phyloP scores from a whole-genome alignment of 2,797 vertebrate genomes.

The Poecilia velifera region DNA sequence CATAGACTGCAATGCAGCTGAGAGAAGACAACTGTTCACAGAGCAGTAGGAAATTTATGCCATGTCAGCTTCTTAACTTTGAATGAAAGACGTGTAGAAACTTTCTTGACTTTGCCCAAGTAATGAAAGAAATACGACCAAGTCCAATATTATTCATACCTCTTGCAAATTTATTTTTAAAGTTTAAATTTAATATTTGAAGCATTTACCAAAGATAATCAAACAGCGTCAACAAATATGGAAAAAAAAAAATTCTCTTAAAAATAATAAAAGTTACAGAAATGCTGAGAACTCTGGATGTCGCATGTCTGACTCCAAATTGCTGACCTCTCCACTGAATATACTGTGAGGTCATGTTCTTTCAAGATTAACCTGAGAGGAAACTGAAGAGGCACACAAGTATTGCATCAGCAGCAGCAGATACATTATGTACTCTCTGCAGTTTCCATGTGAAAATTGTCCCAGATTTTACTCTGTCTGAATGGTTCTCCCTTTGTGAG shows the following conservation, averaged over 20 bases:
- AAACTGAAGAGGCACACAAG: not conserved
- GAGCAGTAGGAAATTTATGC: slow-evolving; percentile 1
- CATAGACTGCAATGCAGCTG: not conserved
- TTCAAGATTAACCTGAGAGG: not conserved
- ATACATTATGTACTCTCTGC: not conserved
- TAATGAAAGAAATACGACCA: slow-evolving; percentile 9
- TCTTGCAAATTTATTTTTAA: not conserved
- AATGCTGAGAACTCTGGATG: not conserved
- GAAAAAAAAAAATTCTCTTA: too few species aligned
- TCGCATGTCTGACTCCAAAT: not conserved
- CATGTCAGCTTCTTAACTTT: slow-evolving; percentile 5
- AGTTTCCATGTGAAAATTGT: not conserved
- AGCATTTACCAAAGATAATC: too few species aligned
- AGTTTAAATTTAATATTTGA: not conserved
- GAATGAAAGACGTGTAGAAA: not conserved
- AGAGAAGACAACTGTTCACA: not conserved
- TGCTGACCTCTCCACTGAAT: not conserved
- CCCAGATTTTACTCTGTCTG: not conserved
- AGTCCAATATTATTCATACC: not conserved
- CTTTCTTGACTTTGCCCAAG: not conserved
- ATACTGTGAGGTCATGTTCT: not conserved
- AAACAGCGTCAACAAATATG: too few species aligned
- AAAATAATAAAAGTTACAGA: not conserved
- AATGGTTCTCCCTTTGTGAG: not conserved
- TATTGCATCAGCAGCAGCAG: not conserved